phyloP scores from a whole-genome alignment of 2,797 vertebrate genomes.

The Cyclura pinguis region DNA sequence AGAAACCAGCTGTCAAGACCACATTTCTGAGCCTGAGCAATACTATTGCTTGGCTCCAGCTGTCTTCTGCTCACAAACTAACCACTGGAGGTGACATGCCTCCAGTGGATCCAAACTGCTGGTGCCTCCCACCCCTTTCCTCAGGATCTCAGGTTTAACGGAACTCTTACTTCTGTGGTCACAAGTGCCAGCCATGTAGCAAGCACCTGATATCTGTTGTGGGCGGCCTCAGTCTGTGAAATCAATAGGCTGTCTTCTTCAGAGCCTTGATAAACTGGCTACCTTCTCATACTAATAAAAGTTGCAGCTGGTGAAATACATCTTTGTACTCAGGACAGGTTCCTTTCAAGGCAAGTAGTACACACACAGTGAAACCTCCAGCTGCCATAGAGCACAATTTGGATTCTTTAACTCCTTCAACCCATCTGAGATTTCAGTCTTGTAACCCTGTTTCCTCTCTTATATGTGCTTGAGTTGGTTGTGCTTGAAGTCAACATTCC shows the following conservation, averaged over 20 bases:
- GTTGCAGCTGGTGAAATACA: neutral
- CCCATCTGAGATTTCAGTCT: slow-evolving; percentile 7
- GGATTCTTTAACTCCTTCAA: slow-evolving; percentile 16
- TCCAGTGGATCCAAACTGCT: neutral
- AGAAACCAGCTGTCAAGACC: neutral
- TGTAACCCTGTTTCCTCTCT: slow-evolving; percentile 26
- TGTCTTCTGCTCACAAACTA: neutral
- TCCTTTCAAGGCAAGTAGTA: neutral
- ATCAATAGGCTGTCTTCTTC: neutral
- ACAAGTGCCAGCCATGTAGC: neutral
- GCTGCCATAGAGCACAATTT: neutral
- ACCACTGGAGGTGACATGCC: neutral
- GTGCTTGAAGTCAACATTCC: slow-evolving; percentile 11
- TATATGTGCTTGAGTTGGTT: slow-evolving; percentile 3
- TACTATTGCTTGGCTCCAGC: neutral
- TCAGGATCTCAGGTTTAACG: neutral
- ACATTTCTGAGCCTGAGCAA: neutral
- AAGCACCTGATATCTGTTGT: neutral
- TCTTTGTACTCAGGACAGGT: neutral
- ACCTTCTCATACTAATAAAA: neutral
- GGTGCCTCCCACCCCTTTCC: neutral
- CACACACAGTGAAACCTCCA: neutral
- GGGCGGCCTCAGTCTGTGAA: neutral
- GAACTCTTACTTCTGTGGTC: neutral
- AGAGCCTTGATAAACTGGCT: neutral